Percentiles rank a stretch among this genome's conserved stretches.
Evolutionary conservation across 2,888 invertebrate species (phyloP).

Genomic region (Eulithis prunata): DNA sequence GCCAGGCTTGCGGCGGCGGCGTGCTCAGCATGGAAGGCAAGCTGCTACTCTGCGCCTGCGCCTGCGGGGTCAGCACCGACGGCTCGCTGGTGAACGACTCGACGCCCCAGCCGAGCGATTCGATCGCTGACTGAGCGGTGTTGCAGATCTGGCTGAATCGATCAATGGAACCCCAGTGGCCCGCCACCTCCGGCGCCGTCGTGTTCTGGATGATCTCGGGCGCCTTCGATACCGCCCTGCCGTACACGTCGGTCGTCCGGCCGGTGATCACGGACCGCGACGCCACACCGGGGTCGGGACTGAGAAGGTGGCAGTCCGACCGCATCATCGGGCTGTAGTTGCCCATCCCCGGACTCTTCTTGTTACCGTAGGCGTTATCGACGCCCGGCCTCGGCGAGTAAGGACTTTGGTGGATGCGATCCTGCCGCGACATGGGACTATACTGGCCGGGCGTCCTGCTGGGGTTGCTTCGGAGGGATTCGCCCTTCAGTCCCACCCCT

Average conservation of each 20-base stretch:
- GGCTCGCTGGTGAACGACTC: conserved; percentile 55
- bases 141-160: conserved; percentile 60
- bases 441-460: conserved; percentile 75
- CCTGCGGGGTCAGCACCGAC: conserved; percentile 46
- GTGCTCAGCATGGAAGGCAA: conserved; percentile 63
- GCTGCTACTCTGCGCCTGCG: conserved; percentile 45
- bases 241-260: conserved; percentile 61
- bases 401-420: conserved; percentile 71
- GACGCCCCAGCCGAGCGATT: conserved; percentile 70
- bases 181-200: conserved; percentile 57
- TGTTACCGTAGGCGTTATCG: conserved; percentile 65
- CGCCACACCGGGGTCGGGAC: conserved; percentile 66
- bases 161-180: conserved; percentile 64
- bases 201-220: conserved; percentile 60
- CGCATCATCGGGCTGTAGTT: conserved; percentile 77
- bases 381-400: conserved; percentile 77
- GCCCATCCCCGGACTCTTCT: conserved; percentile 74
- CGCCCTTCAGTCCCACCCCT: conserved; percentile 66
- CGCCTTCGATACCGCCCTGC: conserved; percentile 59
- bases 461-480: conserved; percentile 61
- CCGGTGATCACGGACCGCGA: conserved; percentile 51
- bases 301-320: conserved; percentile 71
- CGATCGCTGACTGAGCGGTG: conserved; percentile 58
- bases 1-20: conserved; percentile 69
- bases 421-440: conserved; percentile 78